Evolutionary conservation across 1,140 invertebrate genomes (phyloP), one percentile per base, ranked within the genome.

Genomic region (Achroia grisella): DNA sequence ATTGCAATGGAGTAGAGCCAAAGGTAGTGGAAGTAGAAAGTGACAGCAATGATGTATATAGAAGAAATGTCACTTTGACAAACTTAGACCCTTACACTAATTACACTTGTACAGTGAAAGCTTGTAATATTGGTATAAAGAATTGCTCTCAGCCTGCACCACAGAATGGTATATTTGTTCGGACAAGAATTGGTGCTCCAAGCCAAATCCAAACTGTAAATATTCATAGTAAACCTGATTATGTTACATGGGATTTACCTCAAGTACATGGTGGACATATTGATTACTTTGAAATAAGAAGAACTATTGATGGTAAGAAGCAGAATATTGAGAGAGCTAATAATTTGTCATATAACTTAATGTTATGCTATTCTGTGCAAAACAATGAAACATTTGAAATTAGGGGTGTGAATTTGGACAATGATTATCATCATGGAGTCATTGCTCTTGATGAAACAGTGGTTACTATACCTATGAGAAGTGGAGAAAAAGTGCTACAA

Each of bases 71-170:
- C 2, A 66, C 50, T 32, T 47, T 88, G 14, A 63, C 23, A 12
- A 71, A 80, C 11, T 62, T 89, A 29, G 57, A 62, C 17, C 76
- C 81, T 35, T 89, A 90, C 53, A 89, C 86, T 2, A 89, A 90
- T 42, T 95, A 95, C 64, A 88, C 87, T 1, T 84, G 95, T 5
- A 78, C 78, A 12, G 88, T 95, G 1, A 63, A 85, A 17, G 93
- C 94, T 4, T 95, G 94, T 66, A 93, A 91, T 10, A 89, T 91
- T 31, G 72, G 89, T 10, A 75, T 79, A 41, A 56, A 57, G 17
- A 47, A 61, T 14, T 92, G 91, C 57, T 93, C 92, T 8, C 56
- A 72, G 56, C 44, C 44, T 33, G 51, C 66, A 32, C 88, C 89
- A 10, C 52, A 56, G 39, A 47, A 67, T 39, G 55, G 70, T 1